phyloP scores from a whole-genome alignment of 1,140 invertebrate species.

The Camponotus pennsylvanicus region DNA sequence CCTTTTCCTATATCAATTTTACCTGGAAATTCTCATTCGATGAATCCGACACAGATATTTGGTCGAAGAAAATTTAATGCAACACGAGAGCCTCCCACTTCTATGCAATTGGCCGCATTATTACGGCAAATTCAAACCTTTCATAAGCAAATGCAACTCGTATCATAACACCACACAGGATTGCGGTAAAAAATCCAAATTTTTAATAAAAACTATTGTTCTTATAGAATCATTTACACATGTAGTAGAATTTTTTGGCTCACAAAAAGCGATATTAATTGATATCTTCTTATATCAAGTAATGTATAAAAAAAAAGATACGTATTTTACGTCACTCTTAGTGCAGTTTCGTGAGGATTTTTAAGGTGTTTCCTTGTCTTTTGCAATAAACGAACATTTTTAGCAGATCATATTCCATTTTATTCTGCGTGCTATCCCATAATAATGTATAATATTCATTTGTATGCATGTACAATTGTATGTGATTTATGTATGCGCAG shows the following conservation, averaged over 20 bases:
- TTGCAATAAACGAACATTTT: slow-evolving; percentile 35
- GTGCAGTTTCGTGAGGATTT: not conserved
- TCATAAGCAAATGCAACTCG: slow-evolving; percentile 79
- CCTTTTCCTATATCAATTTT: slow-evolving; percentile 26
- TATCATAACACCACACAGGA: slow-evolving; percentile 53
- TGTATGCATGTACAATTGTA: slow-evolving; percentile 66
- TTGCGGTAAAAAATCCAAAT: slow-evolving; percentile 3
- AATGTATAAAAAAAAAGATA: not conserved
- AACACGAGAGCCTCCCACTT: slow-evolving; percentile 70
- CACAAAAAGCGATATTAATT: not conserved
- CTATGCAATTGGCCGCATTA: slow-evolving; percentile 73
- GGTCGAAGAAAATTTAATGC: slow-evolving; percentile 43
- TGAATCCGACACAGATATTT: slow-evolving; percentile 34
- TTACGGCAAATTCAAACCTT: slow-evolving; percentile 81
- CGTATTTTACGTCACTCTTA: not conserved
- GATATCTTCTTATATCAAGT: not conserved
- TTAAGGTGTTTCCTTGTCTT: not conserved
- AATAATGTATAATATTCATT: slow-evolving; percentile 68
- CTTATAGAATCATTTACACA: not conserved
- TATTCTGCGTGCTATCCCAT: slow-evolving; percentile 71
- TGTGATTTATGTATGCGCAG: slow-evolving; percentile 64
- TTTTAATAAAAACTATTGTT: not conserved
- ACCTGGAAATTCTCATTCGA: slow-evolving; percentile 28
- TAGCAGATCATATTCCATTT: slow-evolving; percentile 68
- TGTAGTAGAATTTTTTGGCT: not conserved